Evolutionary conservation across 2,113 vertebrate species (phyloP).

Genomic region (Cololabis saira): DNA sequence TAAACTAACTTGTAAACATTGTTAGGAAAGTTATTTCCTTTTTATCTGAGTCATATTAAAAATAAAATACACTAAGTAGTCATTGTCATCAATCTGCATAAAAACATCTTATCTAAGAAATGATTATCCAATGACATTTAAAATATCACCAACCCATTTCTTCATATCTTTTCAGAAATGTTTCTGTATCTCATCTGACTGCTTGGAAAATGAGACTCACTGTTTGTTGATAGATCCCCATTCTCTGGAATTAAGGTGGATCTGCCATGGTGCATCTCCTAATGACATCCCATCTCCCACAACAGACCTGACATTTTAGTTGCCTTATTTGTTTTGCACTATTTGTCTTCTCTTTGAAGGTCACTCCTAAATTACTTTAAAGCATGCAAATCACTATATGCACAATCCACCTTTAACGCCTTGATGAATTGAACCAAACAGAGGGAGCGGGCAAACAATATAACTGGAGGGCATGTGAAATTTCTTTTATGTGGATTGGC

Average conservation of each 20-base stretch:
- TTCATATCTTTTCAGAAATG: constrained; percentile 31
- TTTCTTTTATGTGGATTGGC: not conserved
- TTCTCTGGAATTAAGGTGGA: constrained; percentile 60
- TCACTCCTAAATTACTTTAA: constrained; percentile 80
- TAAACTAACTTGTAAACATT: not conserved
- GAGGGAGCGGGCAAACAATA: not conserved
- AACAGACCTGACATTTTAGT: constrained; percentile 81
- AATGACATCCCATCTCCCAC: constrained; percentile 59
- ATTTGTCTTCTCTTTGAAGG: constrained; percentile 79
- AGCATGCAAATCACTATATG: constrained; percentile 77
- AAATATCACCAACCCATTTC: constrained; percentile 37
- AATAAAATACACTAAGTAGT: not conserved
- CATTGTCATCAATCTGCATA: not conserved
- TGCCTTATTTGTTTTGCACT: constrained; percentile 75
- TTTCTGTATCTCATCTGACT: constrained; percentile 52
- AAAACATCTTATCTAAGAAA: constrained; percentile 26
- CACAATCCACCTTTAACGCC: constrained; percentile 41
- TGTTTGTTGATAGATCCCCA: constrained; percentile 42
- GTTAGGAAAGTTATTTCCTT: not conserved
- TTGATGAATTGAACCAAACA: constrained; percentile 15
- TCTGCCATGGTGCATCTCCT: constrained; percentile 61
- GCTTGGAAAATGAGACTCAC: constrained; percentile 46
- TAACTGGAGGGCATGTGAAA: not conserved
- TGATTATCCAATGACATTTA: constrained; percentile 68
- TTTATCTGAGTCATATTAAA: not conserved